These are phyloP conservation scores for Bos indicus DNA, from an alignment of 2,113 vertebrate species.

Conservation along the genomic window DNA sequence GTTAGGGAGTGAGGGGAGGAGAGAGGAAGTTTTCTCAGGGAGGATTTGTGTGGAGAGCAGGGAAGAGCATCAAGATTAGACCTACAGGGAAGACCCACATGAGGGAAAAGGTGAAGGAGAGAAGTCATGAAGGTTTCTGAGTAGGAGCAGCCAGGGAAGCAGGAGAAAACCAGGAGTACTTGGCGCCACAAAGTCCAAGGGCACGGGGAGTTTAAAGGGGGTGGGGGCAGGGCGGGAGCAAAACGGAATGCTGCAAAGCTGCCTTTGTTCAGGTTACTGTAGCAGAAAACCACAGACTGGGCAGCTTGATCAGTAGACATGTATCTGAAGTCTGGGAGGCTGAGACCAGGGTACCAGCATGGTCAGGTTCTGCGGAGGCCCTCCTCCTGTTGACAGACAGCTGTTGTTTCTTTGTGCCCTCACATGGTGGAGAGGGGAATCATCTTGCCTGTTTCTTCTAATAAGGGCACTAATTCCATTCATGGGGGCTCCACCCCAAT, in stretches of 20 bases:
- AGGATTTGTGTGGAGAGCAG: not conserved
- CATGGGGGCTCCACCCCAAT: not conserved
- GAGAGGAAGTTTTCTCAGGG: not conserved
- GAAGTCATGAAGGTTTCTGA: not conserved
- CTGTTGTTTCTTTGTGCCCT: not conserved
- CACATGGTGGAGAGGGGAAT: not conserved
- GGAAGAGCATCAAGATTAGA: not conserved
- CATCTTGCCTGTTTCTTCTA: not conserved
- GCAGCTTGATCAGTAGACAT: not conserved
- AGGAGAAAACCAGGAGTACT: not conserved
- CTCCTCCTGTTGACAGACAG: not conserved
- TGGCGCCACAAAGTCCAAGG: no score
- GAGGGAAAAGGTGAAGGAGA: not conserved
- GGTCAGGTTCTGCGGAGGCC: not conserved
- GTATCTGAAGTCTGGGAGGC: not conserved
- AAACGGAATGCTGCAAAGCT: not conserved
- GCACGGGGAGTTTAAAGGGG: not conserved
- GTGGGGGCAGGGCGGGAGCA: not conserved
- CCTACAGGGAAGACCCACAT: not conserved
- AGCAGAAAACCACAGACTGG: not conserved
- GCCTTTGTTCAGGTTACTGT: not conserved
- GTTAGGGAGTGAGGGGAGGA: not conserved
- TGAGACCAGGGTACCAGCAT: not conserved
- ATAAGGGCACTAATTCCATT: not conserved
- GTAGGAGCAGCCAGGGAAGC: not conserved